Evolutionary conservation across 2,888 invertebrate genomes (phyloP).

Genomic region (Eremobia ochroleuca): DNA sequence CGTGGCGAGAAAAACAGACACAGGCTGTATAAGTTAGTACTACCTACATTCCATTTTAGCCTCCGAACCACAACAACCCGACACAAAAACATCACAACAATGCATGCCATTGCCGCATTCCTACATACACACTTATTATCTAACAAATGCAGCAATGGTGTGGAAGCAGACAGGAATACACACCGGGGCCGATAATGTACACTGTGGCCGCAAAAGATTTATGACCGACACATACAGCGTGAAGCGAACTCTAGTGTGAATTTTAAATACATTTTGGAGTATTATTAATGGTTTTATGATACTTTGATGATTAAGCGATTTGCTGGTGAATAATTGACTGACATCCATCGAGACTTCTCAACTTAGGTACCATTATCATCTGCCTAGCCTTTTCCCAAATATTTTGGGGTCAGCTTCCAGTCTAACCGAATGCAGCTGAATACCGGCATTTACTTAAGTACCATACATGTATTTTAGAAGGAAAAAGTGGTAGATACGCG

Average conservation of each 20-base stretch:
- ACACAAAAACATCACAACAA: neutral
- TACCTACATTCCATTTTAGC: constrained; percentile 15
- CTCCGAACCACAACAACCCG: neutral
- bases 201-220: constrained; percentile 37
- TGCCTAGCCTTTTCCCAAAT: too few species aligned
- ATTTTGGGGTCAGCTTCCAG: too few species aligned
- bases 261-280: constrained; percentile 34
- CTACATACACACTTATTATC: constrained; percentile 10
- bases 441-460: too few species aligned
- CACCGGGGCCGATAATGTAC: constrained; percentile 24
- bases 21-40: neutral
- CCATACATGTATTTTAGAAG: too few species aligned
- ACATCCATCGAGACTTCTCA: neutral
- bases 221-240: constrained; percentile 22
- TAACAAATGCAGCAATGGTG: constrained; percentile 31
- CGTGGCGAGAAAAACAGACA: neutral
- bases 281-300: constrained; percentile 12
- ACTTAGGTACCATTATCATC: too few species aligned
- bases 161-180: constrained; percentile 20
- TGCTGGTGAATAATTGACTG: neutral
- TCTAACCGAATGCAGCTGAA: too few species aligned
- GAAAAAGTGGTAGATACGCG: too few species aligned
- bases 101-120: constrained; percentile 9
- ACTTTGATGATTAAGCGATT: neutral
- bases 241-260: constrained; percentile 18